Conservation (phyloP, 2,797 vertebrate species). For the Myotis pilosus region DNA sequence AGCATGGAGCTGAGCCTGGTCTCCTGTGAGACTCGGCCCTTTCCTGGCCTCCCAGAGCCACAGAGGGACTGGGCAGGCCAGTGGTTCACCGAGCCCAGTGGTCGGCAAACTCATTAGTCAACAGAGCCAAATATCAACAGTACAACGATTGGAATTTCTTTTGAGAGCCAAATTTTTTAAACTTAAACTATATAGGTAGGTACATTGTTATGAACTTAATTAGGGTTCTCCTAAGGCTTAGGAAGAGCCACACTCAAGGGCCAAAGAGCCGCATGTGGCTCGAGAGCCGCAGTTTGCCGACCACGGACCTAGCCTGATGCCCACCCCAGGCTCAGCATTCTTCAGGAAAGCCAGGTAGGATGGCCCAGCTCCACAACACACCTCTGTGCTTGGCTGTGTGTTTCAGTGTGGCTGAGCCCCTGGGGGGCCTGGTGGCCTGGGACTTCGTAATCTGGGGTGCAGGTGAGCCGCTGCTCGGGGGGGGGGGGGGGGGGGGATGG, state of each 20-base stretch:
- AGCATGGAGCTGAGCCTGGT: not conserved
- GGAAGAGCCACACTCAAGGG: too few relatives aligned
- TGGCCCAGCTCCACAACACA: not conserved
- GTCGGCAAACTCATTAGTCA: too few relatives aligned
- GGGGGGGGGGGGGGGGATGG: not conserved
- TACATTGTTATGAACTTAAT: too few relatives aligned
- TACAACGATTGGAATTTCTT: too few relatives aligned
- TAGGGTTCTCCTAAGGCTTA: too few relatives aligned
- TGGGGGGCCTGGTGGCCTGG: not conserved
- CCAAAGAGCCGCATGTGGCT: too few relatives aligned
- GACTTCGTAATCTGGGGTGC: not conserved
- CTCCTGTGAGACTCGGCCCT: not conserved
- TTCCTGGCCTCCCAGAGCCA: not conserved
- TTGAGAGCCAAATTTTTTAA: too few relatives aligned
- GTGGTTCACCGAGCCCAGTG: not conserved
- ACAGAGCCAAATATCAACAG: too few relatives aligned
- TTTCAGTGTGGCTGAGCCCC: not conserved
- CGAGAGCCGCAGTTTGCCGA: too few relatives aligned
- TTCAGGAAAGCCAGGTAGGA: not conserved
- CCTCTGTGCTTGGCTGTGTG: not conserved
- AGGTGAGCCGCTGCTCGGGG: not conserved
- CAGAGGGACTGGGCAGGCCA: not conserved
- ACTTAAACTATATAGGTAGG: too few relatives aligned
- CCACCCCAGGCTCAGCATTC: not conserved
- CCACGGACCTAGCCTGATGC: not conserved